A percentile compares a stretch with the other conserved stretches of the same genome.
phyloP scores from a whole-genome alignment of 2,113 vertebrate genomes.

The Formicarius rufipectus region DNA sequence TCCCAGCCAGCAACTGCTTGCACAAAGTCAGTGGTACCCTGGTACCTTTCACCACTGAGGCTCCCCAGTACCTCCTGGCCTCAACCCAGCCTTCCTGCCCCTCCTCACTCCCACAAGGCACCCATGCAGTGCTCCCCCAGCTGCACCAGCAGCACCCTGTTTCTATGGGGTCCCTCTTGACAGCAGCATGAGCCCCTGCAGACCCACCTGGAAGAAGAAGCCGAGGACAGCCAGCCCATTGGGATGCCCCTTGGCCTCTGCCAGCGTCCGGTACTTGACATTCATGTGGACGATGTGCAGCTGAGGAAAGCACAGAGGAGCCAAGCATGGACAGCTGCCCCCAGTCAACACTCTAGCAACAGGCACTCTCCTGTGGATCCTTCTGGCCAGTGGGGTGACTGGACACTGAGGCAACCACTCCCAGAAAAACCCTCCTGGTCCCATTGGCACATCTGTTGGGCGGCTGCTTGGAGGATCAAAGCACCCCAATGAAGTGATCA shows the following conservation, averaged over 20 bases:
- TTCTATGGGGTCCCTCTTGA: fast-evolving
- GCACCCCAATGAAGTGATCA: not conserved
- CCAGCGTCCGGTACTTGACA: slow-evolving; percentile 72
- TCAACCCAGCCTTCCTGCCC: not conserved
- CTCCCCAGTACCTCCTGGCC: not conserved
- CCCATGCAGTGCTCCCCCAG: fast-evolving
- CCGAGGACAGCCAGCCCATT: slow-evolving; percentile 82
- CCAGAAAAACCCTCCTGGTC: not conserved
- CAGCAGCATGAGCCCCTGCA: fast-evolving
- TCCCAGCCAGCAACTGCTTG: not conserved
- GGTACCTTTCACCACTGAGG: not conserved
- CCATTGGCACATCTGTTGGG: fast-evolving
- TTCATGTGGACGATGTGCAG: slow-evolving; percentile 86
- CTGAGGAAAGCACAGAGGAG: slow-evolving; percentile 52
- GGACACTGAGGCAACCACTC: fast-evolving
- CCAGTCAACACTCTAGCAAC: fast-evolving
- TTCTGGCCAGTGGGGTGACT: not conserved
- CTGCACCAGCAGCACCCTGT: fast-evolving
- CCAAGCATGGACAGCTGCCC: fast-evolving
- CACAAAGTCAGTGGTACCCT: fast-evolving
- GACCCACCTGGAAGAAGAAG: slow-evolving; percentile 80
- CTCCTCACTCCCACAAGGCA: fast-evolving
- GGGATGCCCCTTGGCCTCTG: slow-evolving; percentile 73
- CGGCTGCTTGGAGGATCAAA: not conserved
- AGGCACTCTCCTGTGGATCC: fast-evolving